Base-by-base conservation (phyloP, 2,888 invertebrate species). In the Uropetala carovei region DNA sequence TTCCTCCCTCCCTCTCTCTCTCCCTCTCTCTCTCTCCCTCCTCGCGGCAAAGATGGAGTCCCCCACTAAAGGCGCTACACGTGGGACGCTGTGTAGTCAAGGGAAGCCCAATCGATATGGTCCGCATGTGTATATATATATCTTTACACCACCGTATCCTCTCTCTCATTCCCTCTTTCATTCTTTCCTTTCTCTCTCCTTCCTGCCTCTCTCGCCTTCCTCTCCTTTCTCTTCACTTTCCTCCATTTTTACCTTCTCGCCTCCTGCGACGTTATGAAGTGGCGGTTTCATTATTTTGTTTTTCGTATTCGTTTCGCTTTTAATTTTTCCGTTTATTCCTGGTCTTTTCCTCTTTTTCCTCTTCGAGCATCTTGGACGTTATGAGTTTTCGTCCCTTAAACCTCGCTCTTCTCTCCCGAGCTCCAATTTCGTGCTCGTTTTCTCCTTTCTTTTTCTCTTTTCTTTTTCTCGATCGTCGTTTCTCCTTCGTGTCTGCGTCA, bases 51-150 rank as follows among this genome's bases (percentile, higher is more conserved):
- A 89, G 60, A 89, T 83, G 83, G 83, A 83, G 83, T 89, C 60
- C 60, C 86, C 86, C 86, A 60, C 60, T 14, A 13, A 89, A 64
- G 89, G 60, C 86, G 59, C 86, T 30, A 59, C 89, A 89, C 89
- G 89, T 89, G 89, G 89, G 89, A 89, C 64, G 89, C 89, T 89
- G 60, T 89, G 89, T 89, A 89, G 89, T 64, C 30, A 43, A 27
- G 59, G 56, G 89, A 56, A 43, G 43, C 56, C 89, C 89, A 89
- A 89, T 89, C 89, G 89, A 89, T 89, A 89, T 89, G 89, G 27
- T 58, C 60, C 89, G 89, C 89, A 89, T 89, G 89, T 89, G 89
- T 89, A 89, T 89, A 89, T n/a, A n/a, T n/a, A 43, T 89, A 89
- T 89, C 64, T 60, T 89, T 89, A 68, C 89, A 89, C 68, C 89